phyloP scores from a whole-genome alignment of 1,140 invertebrate species.

The Drosophila athabasca region DNA sequence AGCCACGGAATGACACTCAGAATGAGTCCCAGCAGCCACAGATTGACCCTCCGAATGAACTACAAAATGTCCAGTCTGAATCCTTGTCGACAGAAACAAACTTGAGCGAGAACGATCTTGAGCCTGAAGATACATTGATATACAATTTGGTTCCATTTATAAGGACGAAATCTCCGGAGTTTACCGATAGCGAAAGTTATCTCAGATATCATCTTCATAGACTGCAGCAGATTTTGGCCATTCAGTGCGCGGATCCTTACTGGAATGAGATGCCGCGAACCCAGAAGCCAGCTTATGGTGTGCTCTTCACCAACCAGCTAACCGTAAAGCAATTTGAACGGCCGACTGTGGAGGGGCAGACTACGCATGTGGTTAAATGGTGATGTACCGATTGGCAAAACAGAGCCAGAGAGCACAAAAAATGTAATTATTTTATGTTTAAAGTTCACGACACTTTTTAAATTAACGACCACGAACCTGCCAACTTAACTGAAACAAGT shows the following conservation, averaged over 20 bases:
- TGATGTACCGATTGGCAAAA: conserved; percentile 35
- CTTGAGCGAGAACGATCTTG: too few species aligned
- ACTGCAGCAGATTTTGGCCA: conserved; percentile 32
- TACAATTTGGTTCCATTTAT: too few species aligned
- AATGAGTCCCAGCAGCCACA: too few species aligned
- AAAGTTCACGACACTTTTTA: not conserved
- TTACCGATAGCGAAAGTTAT: conserved; percentile 33
- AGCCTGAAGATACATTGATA: too few species aligned
- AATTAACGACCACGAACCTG: too few species aligned
- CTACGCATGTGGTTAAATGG: conserved; percentile 40
- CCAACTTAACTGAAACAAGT: too few species aligned
- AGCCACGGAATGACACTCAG: too few species aligned
- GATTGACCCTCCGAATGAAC: too few species aligned
- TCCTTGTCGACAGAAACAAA: too few species aligned
- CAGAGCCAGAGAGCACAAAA: not conserved
- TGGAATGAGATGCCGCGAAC: not conserved
- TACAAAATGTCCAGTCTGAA: too few species aligned
- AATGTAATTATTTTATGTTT: conserved; percentile 4
- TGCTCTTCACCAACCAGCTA: not conserved
- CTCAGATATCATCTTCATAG: conserved; percentile 38
- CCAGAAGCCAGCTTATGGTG: conserved; percentile 9
- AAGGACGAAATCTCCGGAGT: too few species aligned
- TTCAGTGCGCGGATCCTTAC: conserved; percentile 27
- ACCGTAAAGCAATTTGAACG: conserved; percentile 38
- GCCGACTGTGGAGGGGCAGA: conserved; percentile 21